phyloP scores from a whole-genome alignment of 1,140 invertebrate species.

The Philaenus spumarius region DNA sequence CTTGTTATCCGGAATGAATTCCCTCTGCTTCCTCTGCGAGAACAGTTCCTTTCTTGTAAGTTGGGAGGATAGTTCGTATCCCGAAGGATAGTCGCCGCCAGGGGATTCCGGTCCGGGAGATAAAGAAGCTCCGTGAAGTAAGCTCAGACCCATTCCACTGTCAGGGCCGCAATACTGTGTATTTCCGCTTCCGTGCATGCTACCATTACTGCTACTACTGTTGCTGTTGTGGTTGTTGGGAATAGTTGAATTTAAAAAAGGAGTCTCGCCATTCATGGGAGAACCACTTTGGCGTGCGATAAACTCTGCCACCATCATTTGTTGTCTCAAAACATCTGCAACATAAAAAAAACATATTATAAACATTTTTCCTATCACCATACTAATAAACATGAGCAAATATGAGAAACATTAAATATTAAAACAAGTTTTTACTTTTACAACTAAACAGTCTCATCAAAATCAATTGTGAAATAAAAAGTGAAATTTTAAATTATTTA shows the following conservation, averaged over 20 bases:
- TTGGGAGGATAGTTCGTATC: constrained; percentile 44
- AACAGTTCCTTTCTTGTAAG: constrained; percentile 65
- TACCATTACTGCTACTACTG: constrained; percentile 18
- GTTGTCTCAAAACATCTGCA: constrained; percentile 22
- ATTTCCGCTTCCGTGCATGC: not conserved
- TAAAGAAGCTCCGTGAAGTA: too few relatives aligned
- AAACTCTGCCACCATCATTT: constrained; percentile 77
- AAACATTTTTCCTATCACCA: too few relatives aligned
- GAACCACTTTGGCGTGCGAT: constrained; percentile 63
- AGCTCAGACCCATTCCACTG: not conserved
- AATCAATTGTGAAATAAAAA: too few relatives aligned
- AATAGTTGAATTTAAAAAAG: constrained; percentile 28
- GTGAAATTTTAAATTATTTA: too few relatives aligned
- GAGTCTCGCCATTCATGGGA: constrained; percentile 57
- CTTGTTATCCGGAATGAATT: constrained; percentile 94
- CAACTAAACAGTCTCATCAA: too few relatives aligned
- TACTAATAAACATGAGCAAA: too few relatives aligned
- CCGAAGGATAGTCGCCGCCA: constrained; percentile 30
- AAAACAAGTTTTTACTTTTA: too few relatives aligned
- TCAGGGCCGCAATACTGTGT: not conserved
- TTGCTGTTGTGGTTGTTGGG: constrained; percentile 25
- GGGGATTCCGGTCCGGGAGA: too few relatives aligned
- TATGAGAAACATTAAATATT: too few relatives aligned
- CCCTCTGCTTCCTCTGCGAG: constrained; percentile 84
- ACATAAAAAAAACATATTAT: constrained; percentile 1